Evolutionary conservation across 2,113 vertebrate genomes (phyloP), one percentile per base, ranked within the genome.

Genomic region (Orientallactaga bullata): DNA sequence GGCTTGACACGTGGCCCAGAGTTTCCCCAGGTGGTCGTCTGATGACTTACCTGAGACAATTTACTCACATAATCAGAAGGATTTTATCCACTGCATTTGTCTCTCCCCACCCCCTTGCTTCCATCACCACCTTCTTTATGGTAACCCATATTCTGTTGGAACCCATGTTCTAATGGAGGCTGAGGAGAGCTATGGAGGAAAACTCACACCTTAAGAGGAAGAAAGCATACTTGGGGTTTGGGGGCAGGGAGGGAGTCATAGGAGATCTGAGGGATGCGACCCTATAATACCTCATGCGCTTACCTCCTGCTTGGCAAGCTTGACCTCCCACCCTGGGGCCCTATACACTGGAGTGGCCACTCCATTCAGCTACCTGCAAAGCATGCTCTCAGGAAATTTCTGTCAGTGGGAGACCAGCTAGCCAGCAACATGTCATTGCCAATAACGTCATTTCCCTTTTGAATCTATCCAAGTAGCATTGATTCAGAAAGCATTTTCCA

Each of bases 401-500:
- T 58, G 47, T 81, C 79, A 87, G 58, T 15, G 5, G 47, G 73
- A 39, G 61, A 65, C 58, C 58, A 26, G 39, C 39, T 65, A 78
- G 94, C 78, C 90, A 90, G 94, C 82, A 85, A 85, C 65, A 79
- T 39, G 92, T 76, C 90, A 90, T 88, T 93, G 90, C 74, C 71
- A 92, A 90, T 93, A 82, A 92, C 85, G 68, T 65, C 85, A 77
- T 88, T 95, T 92, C 18, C 23, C 81, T 35, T 74, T 65, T 69
- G 69, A 89, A 91, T 71, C 84, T 90, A 83, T 73, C 24, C 69
- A 28, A 82, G 65, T 18, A 71, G 47, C 6, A 15, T 0, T 84
- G 37, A 37, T 55, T 93, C 42, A 65, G 65, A 61, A 80, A 79
- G 13, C 61, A 65, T 35, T 39, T 15, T 82, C 78, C 42, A 55